phyloP scores from a whole-genome alignment of 2,888 invertebrate genomes.

The Hyppa rectilinea region DNA sequence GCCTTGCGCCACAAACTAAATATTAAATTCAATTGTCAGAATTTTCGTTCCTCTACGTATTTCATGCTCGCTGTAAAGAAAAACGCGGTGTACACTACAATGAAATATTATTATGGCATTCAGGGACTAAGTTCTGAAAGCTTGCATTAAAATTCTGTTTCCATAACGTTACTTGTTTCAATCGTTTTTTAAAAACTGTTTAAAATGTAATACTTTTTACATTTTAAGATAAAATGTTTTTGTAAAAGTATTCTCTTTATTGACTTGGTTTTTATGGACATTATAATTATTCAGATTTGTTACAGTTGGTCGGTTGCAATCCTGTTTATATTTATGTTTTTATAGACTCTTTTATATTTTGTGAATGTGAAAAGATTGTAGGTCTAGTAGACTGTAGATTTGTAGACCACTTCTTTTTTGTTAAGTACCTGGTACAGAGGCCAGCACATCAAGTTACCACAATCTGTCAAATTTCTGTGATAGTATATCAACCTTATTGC shows the following conservation, averaged over 20 bases:
- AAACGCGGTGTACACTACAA: slow-evolving; percentile 20
- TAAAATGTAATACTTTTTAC: slow-evolving; percentile 16
- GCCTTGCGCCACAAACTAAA: background rate
- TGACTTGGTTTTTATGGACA: no score
- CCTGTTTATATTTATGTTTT: no score
- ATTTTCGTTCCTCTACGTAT: slow-evolving; percentile 8
- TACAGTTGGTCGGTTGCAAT: no score
- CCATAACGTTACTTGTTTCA: slow-evolving; percentile 5
- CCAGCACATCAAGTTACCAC: no score
- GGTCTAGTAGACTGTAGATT: no score
- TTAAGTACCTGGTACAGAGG: no score
- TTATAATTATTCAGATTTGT: no score
- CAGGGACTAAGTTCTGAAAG: slow-evolving; percentile 38
- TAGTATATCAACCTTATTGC: no score
- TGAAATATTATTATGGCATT: slow-evolving; percentile 47
- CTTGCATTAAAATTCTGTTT: slow-evolving; percentile 44
- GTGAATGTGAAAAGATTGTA: no score
- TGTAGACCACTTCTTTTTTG: no score
- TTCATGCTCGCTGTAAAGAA: slow-evolving; percentile 26
- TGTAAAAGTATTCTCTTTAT: slow-evolving; percentile 25
- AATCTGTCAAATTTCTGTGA: no score
- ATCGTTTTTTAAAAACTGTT: slow-evolving; percentile 23
- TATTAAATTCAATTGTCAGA: slow-evolving; percentile 30
- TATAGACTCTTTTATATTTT: no score
- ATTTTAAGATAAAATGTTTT: slow-evolving; percentile 23